Evolutionary conservation across 2,797 vertebrate species (phyloP).

Genomic region (Cichlasoma orientale): DNA sequence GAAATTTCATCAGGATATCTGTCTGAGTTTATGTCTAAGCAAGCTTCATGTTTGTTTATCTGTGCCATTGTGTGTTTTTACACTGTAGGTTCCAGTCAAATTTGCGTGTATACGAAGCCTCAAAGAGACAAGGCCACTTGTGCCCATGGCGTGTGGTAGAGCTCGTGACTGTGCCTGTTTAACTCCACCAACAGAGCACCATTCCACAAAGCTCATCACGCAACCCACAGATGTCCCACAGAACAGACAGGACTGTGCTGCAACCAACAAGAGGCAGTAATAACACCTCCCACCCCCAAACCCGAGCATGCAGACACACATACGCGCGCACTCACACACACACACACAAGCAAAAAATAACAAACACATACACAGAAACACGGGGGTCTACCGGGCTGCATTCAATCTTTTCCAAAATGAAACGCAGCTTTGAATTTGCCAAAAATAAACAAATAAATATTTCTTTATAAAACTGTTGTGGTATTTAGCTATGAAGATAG

Average conservation of each 20-base stretch:
- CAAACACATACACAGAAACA: slow-evolving; percentile 33
- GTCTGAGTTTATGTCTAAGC: slow-evolving; percentile 21
- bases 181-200: slow-evolving; percentile 79
- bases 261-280: slow-evolving; percentile 74
- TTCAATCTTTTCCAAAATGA: slow-evolving; percentile 22
- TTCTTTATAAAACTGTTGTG: background rate
- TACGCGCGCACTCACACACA: slow-evolving; percentile 1
- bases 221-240: slow-evolving; percentile 84
- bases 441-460: background rate
- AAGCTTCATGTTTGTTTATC: slow-evolving; percentile 36
- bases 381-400: slow-evolving; percentile 17
- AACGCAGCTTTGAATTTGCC: slow-evolving; percentile 18
- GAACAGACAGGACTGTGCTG: slow-evolving; percentile 71
- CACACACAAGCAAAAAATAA: slow-evolving; percentile 11
- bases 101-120: slow-evolving; percentile 68
- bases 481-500: slow-evolving; percentile 15
- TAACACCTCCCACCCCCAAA: slow-evolving; percentile 56
- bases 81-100: slow-evolving; percentile 31
- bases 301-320: slow-evolving; percentile 15
- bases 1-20: slow-evolving; percentile 14
- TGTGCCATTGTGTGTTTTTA: slow-evolving; percentile 37
- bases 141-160: slow-evolving; percentile 77
- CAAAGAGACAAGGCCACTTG: slow-evolving; percentile 71
- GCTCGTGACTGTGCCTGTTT: slow-evolving; percentile 83
- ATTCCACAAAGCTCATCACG: slow-evolving; percentile 80